These are phyloP conservation scores for Liodrosophila aerea DNA, from an alignment of 2,888 invertebrate species.

Conservation along the genomic window DNA sequence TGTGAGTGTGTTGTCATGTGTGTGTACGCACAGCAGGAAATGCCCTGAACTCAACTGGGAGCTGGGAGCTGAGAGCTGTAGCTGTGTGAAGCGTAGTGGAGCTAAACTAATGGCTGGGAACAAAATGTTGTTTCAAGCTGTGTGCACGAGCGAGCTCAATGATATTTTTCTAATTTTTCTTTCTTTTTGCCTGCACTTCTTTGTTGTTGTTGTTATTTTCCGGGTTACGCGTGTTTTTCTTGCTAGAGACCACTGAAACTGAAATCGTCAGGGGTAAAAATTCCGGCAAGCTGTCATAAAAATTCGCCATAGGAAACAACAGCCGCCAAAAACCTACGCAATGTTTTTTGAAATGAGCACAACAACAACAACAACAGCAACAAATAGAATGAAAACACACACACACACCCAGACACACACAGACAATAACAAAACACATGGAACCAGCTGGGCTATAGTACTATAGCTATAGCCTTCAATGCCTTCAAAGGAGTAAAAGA, in stretches of 20 bases:
- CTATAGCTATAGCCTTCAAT: no score
- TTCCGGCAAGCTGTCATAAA: constrained; percentile 64
- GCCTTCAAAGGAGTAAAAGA: constrained; percentile 69
- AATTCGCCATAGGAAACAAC: constrained; percentile 65
- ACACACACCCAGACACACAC: not conserved
- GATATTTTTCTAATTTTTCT: constrained; percentile 55
- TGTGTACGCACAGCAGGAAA: constrained; percentile 41
- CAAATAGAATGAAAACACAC: not conserved
- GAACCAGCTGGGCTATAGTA: constrained; percentile 1
- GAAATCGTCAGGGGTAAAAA: constrained; percentile 6
- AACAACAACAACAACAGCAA: constrained; percentile 23
- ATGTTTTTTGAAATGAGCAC: constrained; percentile 63
- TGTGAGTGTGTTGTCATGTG: not conserved
- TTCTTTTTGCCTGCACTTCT: not conserved
- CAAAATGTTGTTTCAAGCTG: constrained; percentile 74
- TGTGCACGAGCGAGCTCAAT: constrained; percentile 70
- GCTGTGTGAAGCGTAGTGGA: constrained; percentile 17
- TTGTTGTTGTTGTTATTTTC: constrained; percentile 22
- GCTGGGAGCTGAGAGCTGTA: constrained; percentile 5
- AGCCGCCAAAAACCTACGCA: constrained; percentile 65
- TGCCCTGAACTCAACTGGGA: constrained; percentile 8
- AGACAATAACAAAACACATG: not conserved
- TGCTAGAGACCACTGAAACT: constrained; percentile 24
- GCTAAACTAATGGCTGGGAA: constrained; percentile 69
- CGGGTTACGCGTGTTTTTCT: constrained; percentile 17